Conservation (phyloP, 2,888 invertebrate genomes). For the Monochamus alternatus region DNA sequence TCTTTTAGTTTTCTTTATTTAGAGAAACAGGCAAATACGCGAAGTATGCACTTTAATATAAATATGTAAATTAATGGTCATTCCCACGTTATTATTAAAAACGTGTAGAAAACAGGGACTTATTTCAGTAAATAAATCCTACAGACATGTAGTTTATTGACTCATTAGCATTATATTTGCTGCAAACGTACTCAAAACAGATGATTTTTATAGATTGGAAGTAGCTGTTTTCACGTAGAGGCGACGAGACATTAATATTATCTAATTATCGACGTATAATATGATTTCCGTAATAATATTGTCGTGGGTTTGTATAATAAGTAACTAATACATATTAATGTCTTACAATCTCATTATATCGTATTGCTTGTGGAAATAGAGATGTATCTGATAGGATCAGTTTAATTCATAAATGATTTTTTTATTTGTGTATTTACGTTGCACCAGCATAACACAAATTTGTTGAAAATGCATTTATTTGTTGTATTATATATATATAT, state of each 20-base stretch:
- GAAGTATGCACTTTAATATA: no score
- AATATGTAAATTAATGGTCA: no score
- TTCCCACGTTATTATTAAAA: no score
- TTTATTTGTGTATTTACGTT: neutral
- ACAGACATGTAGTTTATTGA: neutral
- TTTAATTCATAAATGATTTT: slow-evolving; percentile 9
- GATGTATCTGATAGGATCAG: neutral
- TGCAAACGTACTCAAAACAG: neutral
- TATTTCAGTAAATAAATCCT: no score
- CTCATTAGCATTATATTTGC: neutral
- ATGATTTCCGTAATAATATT: slow-evolving; percentile 1
- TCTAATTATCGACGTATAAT: neutral
- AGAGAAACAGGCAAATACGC: no score
- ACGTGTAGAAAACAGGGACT: no score
- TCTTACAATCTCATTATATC: neutral
- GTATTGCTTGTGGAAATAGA: slow-evolving; percentile 4
- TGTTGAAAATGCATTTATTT: no score
- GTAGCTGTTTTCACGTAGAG: neutral
- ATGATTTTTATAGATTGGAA: neutral
- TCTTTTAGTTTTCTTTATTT: no score
- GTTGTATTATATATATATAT: no score
- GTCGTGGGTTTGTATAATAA: slow-evolving; percentile 22
- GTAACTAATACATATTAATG: slow-evolving; percentile 4
- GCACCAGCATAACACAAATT: neutral
- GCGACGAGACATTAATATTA: neutral